Evolutionary conservation across 2,113 vertebrate species (phyloP).

Genomic region (Rhea pennata): DNA sequence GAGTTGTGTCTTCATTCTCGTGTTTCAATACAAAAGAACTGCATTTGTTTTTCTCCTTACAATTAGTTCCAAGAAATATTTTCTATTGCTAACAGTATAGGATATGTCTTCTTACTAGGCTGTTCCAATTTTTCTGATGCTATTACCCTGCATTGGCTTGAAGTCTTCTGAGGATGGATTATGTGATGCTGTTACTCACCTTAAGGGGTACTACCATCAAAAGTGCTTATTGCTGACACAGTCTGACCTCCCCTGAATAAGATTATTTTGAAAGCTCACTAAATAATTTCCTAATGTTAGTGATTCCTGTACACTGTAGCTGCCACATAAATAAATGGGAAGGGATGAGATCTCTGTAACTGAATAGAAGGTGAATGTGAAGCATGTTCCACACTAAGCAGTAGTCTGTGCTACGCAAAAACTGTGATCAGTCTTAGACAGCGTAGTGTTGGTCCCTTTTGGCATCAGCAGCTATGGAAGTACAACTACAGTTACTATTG

Average conservation of each 20-base stretch:
- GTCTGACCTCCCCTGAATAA: background rate
- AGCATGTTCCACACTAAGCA: background rate
- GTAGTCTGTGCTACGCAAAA: background rate
- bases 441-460: background rate
- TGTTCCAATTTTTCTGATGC: background rate
- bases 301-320: background rate
- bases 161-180: background rate
- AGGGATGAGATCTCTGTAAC: background rate
- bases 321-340: background rate
- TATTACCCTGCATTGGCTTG: accelerated
- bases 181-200: background rate
- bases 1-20: background rate
- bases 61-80: background rate
- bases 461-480: accelerated
- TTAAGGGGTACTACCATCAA: background rate
- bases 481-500: background rate
- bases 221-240: background rate
- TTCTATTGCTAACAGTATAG: background rate
- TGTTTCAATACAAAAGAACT: background rate
- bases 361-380: background rate
- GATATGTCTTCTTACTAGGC: background rate
- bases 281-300: background rate
- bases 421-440: background rate
- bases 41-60: background rate
- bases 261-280: background rate